Evolutionary conservation across 1,140 invertebrate species (phyloP).

Genomic region (Berghia stephanieae): DNA sequence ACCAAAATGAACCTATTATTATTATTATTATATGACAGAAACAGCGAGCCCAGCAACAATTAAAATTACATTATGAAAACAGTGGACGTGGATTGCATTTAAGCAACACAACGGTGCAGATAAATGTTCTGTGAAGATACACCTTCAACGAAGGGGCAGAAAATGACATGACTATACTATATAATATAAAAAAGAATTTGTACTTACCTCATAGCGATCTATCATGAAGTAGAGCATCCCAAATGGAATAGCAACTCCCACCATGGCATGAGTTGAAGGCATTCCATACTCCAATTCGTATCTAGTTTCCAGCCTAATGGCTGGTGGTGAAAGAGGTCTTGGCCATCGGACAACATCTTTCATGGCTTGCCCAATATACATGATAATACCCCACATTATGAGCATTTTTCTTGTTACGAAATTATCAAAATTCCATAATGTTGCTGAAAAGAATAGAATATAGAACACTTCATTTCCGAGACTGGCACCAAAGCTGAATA

Average conservation of each 20-base stretch:
- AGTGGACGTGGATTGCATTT: too few species aligned
- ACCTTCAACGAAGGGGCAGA: too few species aligned
- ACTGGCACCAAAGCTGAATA: constrained; percentile 84
- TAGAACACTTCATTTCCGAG: constrained; percentile 91
- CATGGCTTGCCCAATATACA: constrained; percentile 78
- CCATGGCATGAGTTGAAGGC: constrained; percentile 94
- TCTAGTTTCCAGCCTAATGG: constrained; percentile 78
- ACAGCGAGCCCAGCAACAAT: background rate
- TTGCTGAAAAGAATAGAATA: constrained; percentile 85
- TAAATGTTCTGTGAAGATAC: too few species aligned
- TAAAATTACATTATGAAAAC: background rate
- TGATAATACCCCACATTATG: constrained; percentile 83
- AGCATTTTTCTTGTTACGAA: constrained; percentile 72
- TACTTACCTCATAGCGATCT: constrained; percentile 80
- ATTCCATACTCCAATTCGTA: constrained; percentile 94
- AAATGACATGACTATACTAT: too few species aligned
- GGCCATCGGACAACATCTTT: constrained; percentile 84
- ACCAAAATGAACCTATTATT: too few species aligned
- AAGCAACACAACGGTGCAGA: too few species aligned
- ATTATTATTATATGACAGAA: constrained; percentile 6
- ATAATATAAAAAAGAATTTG: background rate
- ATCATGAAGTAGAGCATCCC: constrained; percentile 82
- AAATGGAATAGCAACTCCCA: constrained; percentile 85
- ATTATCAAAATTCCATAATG: constrained; percentile 85
- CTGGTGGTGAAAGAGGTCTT: constrained; percentile 82